Evolutionary conservation across 2,797 vertebrate genomes (phyloP).

Genomic region (Nannoperca obscura): DNA sequence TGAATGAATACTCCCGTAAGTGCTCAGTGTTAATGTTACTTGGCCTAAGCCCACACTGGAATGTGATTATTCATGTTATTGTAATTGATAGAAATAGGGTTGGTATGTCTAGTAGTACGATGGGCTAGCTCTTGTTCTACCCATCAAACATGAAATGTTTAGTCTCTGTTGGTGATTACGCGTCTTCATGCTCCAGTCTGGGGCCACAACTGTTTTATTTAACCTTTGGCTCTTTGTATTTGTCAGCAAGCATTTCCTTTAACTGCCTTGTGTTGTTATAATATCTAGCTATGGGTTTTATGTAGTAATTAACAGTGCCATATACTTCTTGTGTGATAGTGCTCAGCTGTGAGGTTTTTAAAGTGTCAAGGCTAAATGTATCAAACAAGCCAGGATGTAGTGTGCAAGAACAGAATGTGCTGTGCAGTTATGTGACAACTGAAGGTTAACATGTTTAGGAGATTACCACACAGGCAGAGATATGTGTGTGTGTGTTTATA

Average conservation of each 20-base stretch:
- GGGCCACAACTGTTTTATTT: constrained; percentile 54
- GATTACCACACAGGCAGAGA: no score
- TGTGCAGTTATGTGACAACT: no score
- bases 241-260: constrained; percentile 50
- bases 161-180: constrained; percentile 40
- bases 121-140: constrained; percentile 20
- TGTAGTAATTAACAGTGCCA: no score
- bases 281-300: no score
- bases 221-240: constrained; percentile 60
- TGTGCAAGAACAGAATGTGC: no score
- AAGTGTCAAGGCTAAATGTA: no score
- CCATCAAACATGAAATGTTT: constrained; percentile 44
- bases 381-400: no score
- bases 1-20: constrained; percentile 33
- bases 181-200: constrained; percentile 28
- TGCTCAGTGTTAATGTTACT: constrained; percentile 19
- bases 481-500: no score
- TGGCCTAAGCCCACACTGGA: constrained; percentile 36
- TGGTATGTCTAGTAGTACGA: constrained; percentile 17
- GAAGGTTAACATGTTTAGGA: no score
- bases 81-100: constrained; percentile 51
- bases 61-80: constrained; percentile 49
- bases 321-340: no score
- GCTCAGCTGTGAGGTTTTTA: no score
- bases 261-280: constrained; percentile 50